These are phyloP conservation scores for Bombus waltoni DNA, from an alignment of 1,140 invertebrate genomes.

Conservation along the genomic window DNA sequence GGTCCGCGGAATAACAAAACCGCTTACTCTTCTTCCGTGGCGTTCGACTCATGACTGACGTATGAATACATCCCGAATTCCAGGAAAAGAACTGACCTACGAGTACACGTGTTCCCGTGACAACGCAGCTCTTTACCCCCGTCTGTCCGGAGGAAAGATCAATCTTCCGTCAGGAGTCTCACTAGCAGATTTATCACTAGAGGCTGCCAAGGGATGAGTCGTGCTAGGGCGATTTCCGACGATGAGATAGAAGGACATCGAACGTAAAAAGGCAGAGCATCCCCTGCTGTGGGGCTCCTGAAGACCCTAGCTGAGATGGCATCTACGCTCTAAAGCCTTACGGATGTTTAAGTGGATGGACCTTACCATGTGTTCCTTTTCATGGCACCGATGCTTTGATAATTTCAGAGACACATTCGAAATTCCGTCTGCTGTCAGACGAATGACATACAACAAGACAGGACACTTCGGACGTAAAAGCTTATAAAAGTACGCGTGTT, in stretches of 20 bases:
- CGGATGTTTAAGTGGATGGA: conserved; percentile 54
- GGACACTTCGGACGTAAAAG: conserved; percentile 41
- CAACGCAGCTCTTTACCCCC: not conserved
- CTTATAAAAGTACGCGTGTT: not conserved
- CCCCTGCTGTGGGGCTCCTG: conserved; percentile 45
- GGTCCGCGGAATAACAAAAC: not conserved
- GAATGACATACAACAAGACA: conserved; percentile 50
- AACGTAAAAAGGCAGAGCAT: conserved; percentile 52
- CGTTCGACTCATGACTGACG: not conserved
- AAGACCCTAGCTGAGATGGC: conserved; percentile 50
- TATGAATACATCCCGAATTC: conserved; percentile 7
- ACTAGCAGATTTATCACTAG: conserved; percentile 70
- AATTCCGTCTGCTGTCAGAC: conserved; percentile 58
- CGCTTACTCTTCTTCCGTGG: not conserved
- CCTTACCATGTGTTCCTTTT: conserved; percentile 36
- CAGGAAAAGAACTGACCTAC: conserved; percentile 52
- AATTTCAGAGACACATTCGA: conserved; percentile 49
- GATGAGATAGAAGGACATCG: not conserved
- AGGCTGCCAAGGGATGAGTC: conserved; percentile 39
- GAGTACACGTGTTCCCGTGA: conserved; percentile 46
- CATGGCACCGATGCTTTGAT: conserved; percentile 60
- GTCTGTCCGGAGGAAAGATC: conserved; percentile 46
- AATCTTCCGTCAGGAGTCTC: conserved; percentile 48
- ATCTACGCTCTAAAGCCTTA: conserved; percentile 42
- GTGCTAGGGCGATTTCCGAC: conserved; percentile 27